Evolutionary conservation across 1,140 invertebrate genomes (phyloP), one percentile per base, ranked within the genome.

Genomic region (Dinothrombium tinctorium): DNA sequence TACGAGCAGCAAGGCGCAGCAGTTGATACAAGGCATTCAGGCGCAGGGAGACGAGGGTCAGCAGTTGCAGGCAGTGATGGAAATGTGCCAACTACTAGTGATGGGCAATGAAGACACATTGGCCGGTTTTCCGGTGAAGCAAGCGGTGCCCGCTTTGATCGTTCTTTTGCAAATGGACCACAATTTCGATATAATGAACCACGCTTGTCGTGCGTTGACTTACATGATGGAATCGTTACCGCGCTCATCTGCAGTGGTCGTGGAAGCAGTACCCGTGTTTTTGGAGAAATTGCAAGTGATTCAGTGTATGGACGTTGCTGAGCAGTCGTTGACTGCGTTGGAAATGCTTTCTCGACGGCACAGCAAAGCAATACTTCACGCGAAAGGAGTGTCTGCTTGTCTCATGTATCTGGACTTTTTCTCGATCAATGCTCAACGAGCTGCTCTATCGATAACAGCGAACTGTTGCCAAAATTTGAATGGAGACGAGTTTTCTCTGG

Each of bases 101-200:
- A 95, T 98, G 86, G 90, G 92, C 38, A 99, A 98, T 59, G 92
- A 99, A 63, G 92, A 98, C 54, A 96, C 87, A 1, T 64, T 98
- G 9, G 83, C 87, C 21, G 90, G 90, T 17, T 95, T 98, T 59
- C 90, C 90, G 0, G 81, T 96, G 1, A 87, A 94, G 51, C 86
- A 92, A 61, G 87, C 94, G 11, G 87, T 96, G 11, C 87, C 90
- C 9, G 84, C 84, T 2, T 69, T 98, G 2, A 82, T 86, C 31
- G 74, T 69, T 51, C 59, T 90, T 23, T 66, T 89, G 2, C 72
- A 76, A 21, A 83, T 86, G 66, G 83, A 89, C 54, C 86, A 95
- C 56, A 98, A 98, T 64, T 98, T 96, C 65, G 92, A 96, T 59
- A 92, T 98, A 67, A 98, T 98, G 90, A 92, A 95, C 55, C 86